These are phyloP conservation scores for Anthopleura sola DNA, from an alignment of 64 coral and sea anemone genomes.

Conservation along the genomic window DNA sequence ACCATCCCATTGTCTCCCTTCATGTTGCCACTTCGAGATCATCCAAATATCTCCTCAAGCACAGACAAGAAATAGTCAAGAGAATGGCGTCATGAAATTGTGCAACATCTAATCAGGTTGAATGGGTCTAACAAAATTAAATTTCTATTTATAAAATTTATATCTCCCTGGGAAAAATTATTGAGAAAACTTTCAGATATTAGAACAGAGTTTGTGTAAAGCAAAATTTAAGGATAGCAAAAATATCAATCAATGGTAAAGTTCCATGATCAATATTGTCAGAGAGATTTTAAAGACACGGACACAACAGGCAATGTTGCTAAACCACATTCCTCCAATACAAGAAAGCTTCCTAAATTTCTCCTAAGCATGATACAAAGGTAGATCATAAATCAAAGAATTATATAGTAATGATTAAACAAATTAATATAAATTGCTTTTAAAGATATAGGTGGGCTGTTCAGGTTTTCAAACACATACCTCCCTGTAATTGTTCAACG, in stretches of 20 bases:
- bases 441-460: not conserved
- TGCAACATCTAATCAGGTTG: not conserved
- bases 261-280: too few relatives aligned
- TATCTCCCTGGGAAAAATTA: not conserved
- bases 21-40: too few relatives aligned
- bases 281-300: too few relatives aligned
- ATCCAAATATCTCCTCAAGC: too few relatives aligned
- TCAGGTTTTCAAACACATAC: slow-evolving; percentile 18
- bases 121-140: not conserved
- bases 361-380: not conserved
- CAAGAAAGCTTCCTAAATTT: not conserved
- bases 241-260: too few relatives aligned
- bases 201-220: not conserved
- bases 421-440: not conserved
- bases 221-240: too few relatives aligned
- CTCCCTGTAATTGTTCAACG: not conserved
- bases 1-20: too few relatives aligned
- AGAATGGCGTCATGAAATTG: too few relatives aligned
- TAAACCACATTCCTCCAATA: not conserved
- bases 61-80: too few relatives aligned
- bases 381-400: not conserved
- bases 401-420: not conserved
- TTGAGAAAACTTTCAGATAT: not conserved
- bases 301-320: too few relatives aligned
- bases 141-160: not conserved